Conservation (phyloP, 1,140 invertebrate genomes). For the Apocrypta bakeri region DNA sequence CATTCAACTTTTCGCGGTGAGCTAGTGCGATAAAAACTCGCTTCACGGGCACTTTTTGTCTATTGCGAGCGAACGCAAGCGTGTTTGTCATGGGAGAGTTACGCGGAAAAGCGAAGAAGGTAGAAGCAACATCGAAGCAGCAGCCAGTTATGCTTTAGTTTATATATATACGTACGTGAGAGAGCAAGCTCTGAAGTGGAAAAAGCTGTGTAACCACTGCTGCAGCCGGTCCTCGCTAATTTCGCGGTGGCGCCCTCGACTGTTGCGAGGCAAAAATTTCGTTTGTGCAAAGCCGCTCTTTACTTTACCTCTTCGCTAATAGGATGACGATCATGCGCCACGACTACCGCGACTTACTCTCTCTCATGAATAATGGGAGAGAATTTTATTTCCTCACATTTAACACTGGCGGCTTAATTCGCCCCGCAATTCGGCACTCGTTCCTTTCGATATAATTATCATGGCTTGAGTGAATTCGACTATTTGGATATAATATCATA, state of each 20-base stretch:
- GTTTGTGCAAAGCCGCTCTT: neutral
- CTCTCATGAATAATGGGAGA: neutral
- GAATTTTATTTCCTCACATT: neutral
- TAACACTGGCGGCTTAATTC: neutral
- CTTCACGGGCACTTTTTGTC: slow-evolving; percentile 1
- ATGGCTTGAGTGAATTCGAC: too few relatives aligned
- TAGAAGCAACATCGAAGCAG: neutral
- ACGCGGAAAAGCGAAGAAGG: neutral
- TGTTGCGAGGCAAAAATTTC: neutral
- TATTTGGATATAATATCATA: too few relatives aligned
- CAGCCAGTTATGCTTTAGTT: neutral
- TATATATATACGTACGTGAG: too few relatives aligned
- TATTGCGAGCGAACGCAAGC: too few relatives aligned
- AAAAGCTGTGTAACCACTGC: neutral
- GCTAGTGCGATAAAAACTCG: slow-evolving; percentile 37
- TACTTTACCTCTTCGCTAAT: neutral
- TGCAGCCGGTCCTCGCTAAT: neutral
- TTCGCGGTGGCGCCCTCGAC: neutral
- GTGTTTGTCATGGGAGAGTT: neutral
- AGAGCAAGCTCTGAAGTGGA: neutral
- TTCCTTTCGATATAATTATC: too few relatives aligned
- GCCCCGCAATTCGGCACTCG: too few relatives aligned
- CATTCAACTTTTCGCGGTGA: slow-evolving; percentile 48
- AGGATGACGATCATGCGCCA: neutral
- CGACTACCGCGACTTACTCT: neutral